A percentile compares a stretch with the other conserved stretches of the same genome.
phyloP scores from a whole-genome alignment of 2,113 vertebrate genomes.

The Willisornis vidua region DNA sequence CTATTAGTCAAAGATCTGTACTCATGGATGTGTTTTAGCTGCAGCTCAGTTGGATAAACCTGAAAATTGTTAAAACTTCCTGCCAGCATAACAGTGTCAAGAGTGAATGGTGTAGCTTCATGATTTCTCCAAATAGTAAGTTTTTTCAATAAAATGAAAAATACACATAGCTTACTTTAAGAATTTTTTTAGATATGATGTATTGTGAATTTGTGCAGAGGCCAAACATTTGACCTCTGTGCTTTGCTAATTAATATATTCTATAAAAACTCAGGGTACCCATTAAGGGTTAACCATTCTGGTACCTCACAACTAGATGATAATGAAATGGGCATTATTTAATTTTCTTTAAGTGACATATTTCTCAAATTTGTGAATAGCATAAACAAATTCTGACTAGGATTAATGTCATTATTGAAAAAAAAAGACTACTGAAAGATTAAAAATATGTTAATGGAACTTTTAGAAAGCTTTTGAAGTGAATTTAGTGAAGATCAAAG shows the following conservation, averaged over 20 bases:
- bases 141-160: neutral
- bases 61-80: neutral
- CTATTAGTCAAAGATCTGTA: neutral
- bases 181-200: neutral
- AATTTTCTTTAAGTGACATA: neutral
- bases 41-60: neutral
- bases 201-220: neutral
- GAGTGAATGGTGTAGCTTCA: neutral
- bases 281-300: neutral
- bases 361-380: neutral
- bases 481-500: conserved; percentile 45
- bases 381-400: neutral
- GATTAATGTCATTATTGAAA: neutral
- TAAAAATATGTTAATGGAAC: neutral
- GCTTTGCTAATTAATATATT: neutral
- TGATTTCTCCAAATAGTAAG: neutral
- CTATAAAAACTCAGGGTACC: neutral
- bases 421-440: neutral
- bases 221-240: neutral
- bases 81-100: neutral
- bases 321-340: neutral
- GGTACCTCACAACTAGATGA: neutral
- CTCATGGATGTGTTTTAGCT: neutral
- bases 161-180: neutral
- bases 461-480: conserved; percentile 38